Percentiles rank a stretch among this genome's conserved stretches.
Evolutionary conservation across 2,888 invertebrate species (phyloP).

Genomic region (Sisyra terminalis): DNA sequence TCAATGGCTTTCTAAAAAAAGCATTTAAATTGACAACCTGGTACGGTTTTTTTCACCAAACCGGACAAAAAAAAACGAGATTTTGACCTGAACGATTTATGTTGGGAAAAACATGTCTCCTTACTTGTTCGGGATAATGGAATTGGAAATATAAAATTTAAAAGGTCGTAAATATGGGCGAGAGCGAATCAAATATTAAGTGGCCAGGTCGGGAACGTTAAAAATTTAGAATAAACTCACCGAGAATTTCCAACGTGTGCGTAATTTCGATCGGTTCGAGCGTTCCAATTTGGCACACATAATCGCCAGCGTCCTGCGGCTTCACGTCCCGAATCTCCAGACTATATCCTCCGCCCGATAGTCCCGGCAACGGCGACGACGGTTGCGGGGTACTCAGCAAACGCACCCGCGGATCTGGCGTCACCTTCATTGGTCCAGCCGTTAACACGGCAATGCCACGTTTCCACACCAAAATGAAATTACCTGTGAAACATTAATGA

Average conservation of each 20-base stretch:
- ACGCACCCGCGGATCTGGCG: conserved; percentile 31
- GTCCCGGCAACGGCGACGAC: conserved; percentile 15
- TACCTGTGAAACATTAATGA: conserved; percentile 20
- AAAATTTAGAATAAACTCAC: too few relatives aligned
- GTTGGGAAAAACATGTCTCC: too few relatives aligned
- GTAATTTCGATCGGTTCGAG: conserved; percentile 30
- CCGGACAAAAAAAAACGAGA: too few relatives aligned
- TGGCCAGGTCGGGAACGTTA: too few relatives aligned
- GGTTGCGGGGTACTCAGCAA: conserved; percentile 22
- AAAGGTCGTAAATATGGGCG: too few relatives aligned
- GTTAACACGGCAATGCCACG: conserved; percentile 32
- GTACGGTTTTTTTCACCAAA: too few relatives aligned
- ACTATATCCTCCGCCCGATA: conserved; percentile 29
- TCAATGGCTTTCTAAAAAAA: too few relatives aligned
- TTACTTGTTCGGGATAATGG: too few relatives aligned
- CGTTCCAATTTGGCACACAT: conserved; percentile 35
- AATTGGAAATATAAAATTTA: too few relatives aligned
- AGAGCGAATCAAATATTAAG: too few relatives aligned
- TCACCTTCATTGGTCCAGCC: conserved; percentile 32
- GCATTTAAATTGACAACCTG: too few relatives aligned
- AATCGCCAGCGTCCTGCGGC: conserved; percentile 33
- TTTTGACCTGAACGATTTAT: too few relatives aligned
- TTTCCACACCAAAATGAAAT: conserved; percentile 33
- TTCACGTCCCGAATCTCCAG: conserved; percentile 31
- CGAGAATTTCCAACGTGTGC: conserved; percentile 33